These are phyloP conservation scores for Malacosoma neustria DNA, from an alignment of 2,888 invertebrate genomes.

Conservation along the genomic window DNA sequence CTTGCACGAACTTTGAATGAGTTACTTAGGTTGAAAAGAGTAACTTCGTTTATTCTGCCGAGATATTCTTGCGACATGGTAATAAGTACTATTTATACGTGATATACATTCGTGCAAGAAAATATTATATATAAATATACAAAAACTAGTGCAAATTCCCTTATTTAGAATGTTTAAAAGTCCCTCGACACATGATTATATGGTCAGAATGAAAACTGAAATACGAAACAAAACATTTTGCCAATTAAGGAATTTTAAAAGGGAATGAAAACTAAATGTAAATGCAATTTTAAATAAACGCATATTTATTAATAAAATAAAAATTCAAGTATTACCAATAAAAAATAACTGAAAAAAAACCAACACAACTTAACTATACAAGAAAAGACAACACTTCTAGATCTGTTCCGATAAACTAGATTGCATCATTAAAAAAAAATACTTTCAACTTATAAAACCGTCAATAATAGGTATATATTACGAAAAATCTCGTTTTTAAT, in stretches of 20 bases:
- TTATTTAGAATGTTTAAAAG: conserved; percentile 1
- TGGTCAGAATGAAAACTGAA: not conserved
- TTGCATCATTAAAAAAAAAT: no score
- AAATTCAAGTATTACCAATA: conserved; percentile 18
- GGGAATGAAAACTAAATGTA: not conserved
- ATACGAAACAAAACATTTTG: not conserved
- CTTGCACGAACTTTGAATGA: not conserved
- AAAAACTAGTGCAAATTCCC: conserved; percentile 8
- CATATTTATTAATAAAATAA: conserved; percentile 24
- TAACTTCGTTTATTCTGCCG: no score
- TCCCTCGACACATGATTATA: not conserved
- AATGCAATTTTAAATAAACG: not conserved
- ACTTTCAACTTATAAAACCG: no score
- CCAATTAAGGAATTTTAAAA: not conserved
- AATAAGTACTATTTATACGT: conserved; percentile 15
- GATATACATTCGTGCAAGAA: conserved; percentile 12
- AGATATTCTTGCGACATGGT: no score
- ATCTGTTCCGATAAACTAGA: no score
- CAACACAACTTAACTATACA: no score
- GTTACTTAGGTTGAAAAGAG: not conserved
- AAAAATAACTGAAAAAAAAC: not conserved
- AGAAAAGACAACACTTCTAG: no score
- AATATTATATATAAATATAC: conserved; percentile 16
- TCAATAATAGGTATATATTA: no score
- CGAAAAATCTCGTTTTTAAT: no score